Evolutionary conservation across 2,113 vertebrate species (phyloP), one percentile per base, ranked within the genome.

Genomic region (Apodemus sylvaticus): DNA sequence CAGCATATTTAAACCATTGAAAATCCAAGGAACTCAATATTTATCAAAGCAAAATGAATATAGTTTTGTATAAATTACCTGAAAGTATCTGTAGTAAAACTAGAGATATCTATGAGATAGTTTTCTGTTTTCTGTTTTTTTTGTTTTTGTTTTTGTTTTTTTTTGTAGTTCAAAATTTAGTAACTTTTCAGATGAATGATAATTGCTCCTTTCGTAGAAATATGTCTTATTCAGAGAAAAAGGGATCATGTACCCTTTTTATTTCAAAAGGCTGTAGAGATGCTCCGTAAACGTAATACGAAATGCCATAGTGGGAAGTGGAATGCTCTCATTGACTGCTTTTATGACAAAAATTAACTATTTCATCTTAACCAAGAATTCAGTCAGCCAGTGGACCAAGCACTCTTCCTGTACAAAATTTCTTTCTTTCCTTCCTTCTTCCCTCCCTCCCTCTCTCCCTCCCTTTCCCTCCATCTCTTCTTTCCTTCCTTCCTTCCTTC

Each of bases 21-120:
- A 86, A 64, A 39, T 11, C 9, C 45, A 1, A 19, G 14, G 36
- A 58, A 74, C 22, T 82, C 83, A 89, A 64, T 68, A 90, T 78
- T 86, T 87, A 82, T 86, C 53, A 93, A 93, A 94, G 22, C 36
- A 96, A 93, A 88, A 13, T 29, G 9, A 82, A n/a, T 91, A 64
- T 53, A 68, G 3, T 13, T 74, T 74, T 11, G 51, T 83, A 74
- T 70, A 74, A 95, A 86, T 71, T 51, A 83, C 2, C 7, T 93
- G 12, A 19, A 93, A 77, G 24, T 22, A 24, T 53, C 73, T 96
- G 10, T 92, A 79, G 4, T 81, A 85, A 14, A 93, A 82, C 2
- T 16, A 48, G 36, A 74, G n/a, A 31, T 76, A n/a, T 51, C 6
- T n/a, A 60, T 68, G 10, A 26, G 45, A 42, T 19, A 70, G 1